A percentile compares a stretch with the other conserved stretches of the same genome.
Evolutionary conservation across 2,888 invertebrate genomes (phyloP).

Genomic region (Trichopria drosophilae): DNA sequence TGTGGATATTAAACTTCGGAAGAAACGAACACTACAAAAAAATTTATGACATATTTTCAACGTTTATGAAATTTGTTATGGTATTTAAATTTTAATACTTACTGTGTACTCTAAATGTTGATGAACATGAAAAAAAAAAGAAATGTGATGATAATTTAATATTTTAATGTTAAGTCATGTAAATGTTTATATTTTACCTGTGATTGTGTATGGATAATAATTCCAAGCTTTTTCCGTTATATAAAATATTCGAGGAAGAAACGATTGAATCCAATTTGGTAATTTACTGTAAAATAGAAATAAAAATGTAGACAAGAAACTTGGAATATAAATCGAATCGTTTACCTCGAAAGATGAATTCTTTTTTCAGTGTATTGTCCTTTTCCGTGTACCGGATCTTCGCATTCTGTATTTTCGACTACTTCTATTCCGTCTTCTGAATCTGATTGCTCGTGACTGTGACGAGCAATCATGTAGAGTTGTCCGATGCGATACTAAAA

Average conservation of each 20-base stretch:
- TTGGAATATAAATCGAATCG: neutral
- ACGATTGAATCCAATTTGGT: slow-evolving; percentile 85
- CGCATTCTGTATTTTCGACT: slow-evolving; percentile 78
- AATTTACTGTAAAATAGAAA: no score
- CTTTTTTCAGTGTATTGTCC: slow-evolving; percentile 91
- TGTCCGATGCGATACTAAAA: slow-evolving; percentile 87
- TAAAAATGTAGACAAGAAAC: slow-evolving; percentile 51
- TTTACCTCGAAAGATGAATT: slow-evolving; percentile 82
- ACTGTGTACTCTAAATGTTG: slow-evolving; percentile 72
- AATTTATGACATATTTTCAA: slow-evolving; percentile 17
- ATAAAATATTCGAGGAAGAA: slow-evolving; percentile 89
- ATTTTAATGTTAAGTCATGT: slow-evolving; percentile 29
- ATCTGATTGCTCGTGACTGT: slow-evolving; percentile 88
- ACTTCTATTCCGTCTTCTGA: slow-evolving; percentile 92
- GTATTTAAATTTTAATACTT: slow-evolving; percentile 56
- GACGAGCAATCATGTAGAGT: slow-evolving; percentile 92
- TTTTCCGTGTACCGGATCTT: slow-evolving; percentile 76
- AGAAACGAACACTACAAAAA: slow-evolving; percentile 84
- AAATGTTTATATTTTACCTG: slow-evolving; percentile 62
- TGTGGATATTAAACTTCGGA: slow-evolving; percentile 81
- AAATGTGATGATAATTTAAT: slow-evolving; percentile 3
- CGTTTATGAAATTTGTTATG: slow-evolving; percentile 3
- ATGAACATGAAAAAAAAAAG: slow-evolving; percentile 41
- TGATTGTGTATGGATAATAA: slow-evolving; percentile 88
- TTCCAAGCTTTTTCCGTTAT: slow-evolving; percentile 95